These are phyloP conservation scores for Scaptomyza montana DNA, from an alignment of 1,140 invertebrate species.

Conservation along the genomic window DNA sequence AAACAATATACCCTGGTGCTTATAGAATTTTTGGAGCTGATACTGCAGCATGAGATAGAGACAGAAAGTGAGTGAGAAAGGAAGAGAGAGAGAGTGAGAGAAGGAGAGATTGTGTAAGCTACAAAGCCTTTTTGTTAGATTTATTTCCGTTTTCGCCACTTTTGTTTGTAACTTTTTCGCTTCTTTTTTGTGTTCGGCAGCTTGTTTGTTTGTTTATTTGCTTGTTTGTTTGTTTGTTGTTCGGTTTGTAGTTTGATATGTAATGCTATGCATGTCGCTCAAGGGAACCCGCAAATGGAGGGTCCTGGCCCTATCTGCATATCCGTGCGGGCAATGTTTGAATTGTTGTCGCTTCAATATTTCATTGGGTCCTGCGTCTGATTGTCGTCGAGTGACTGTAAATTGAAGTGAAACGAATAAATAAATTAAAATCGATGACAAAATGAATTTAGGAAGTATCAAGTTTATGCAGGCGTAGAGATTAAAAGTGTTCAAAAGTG, in stretches of 20 bases:
- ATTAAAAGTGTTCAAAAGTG: background rate
- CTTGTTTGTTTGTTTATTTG: constrained; percentile 24
- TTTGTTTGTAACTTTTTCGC: constrained; percentile 66
- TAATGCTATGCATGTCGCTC: constrained; percentile 31
- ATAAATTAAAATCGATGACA: constrained; percentile 50
- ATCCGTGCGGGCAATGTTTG: constrained; percentile 32
- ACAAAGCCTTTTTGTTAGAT: constrained; percentile 77
- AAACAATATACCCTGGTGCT: constrained; percentile 55
- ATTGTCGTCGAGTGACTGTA: constrained; percentile 13
- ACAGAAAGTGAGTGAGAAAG: background rate
- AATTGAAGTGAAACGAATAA: constrained; percentile 29
- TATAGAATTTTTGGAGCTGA: constrained; percentile 48
- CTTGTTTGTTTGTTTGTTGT: constrained; percentile 44
- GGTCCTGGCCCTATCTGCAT: constrained; percentile 17
- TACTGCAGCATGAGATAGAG: constrained; percentile 6
- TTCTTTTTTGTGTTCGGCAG: constrained; percentile 26
- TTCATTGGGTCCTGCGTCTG: constrained; percentile 30
- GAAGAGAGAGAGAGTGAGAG: constrained; percentile 1
- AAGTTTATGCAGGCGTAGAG: background rate
- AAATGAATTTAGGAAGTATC: background rate
- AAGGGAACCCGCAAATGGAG: background rate
- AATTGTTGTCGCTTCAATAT: constrained; percentile 50
- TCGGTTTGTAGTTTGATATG: constrained; percentile 51
- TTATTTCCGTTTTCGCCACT: constrained; percentile 73
- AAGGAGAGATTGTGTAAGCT: constrained; percentile 29